A percentile compares a stretch with the other conserved stretches of the same genome.
Evolutionary conservation across 1,140 invertebrate species (phyloP).

Genomic region (Drosophila sturtevanti): DNA sequence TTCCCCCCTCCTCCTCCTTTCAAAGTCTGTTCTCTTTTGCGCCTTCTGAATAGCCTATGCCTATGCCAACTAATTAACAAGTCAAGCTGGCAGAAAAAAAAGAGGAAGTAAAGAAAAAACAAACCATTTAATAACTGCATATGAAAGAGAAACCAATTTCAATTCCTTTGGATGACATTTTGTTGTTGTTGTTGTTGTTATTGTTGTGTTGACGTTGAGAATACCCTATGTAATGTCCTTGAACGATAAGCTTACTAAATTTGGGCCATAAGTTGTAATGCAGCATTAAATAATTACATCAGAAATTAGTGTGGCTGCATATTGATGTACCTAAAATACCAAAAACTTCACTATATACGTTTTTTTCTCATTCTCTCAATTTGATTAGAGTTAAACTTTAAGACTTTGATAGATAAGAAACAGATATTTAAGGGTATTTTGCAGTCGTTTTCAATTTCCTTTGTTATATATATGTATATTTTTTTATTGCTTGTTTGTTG

Average conservation of each 20-base stretch:
- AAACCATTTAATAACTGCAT: conserved; percentile 41
- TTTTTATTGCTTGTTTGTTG: not conserved
- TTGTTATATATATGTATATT: no score
- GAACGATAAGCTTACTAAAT: no score
- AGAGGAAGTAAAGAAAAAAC: conserved; percentile 22
- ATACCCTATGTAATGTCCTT: not conserved
- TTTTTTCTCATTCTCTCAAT: no score
- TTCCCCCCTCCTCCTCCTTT: conserved; percentile 16
- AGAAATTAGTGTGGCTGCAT: not conserved
- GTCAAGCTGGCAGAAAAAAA: conserved; percentile 12
- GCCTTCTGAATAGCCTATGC: conserved; percentile 21
- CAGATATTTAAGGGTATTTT: not conserved
- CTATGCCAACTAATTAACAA: conserved; percentile 66
- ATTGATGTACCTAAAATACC: not conserved
- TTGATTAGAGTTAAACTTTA: no score
- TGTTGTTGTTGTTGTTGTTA: conserved; percentile 11
- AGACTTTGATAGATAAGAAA: no score
- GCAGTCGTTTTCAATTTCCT: conserved; percentile 1
- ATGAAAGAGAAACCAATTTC: conserved; percentile 64
- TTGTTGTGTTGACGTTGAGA: no score
- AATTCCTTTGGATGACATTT: conserved; percentile 47
- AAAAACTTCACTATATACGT: no score
- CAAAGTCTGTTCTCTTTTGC: no score
- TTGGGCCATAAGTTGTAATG: not conserved
- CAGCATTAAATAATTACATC: no score